These are phyloP conservation scores for Lordiphosa andalusiaca DNA, from an alignment of 2,888 invertebrate genomes.

Conservation along the genomic window DNA sequence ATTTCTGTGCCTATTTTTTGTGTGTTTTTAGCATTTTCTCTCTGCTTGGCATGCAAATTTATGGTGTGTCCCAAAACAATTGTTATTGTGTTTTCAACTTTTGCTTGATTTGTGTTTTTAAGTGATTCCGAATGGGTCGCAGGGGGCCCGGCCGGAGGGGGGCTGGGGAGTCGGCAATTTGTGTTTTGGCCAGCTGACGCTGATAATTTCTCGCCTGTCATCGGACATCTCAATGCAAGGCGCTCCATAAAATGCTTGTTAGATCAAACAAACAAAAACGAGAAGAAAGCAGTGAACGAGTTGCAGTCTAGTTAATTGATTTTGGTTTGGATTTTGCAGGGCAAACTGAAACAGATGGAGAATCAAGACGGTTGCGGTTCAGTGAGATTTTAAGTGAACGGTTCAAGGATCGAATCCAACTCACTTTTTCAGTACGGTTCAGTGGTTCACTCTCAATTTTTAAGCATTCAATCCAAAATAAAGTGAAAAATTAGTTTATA, in stretches of 20 bases:
- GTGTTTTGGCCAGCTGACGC: slow-evolving; percentile 44
- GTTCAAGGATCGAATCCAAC: too few relatives aligned
- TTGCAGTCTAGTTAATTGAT: too few relatives aligned
- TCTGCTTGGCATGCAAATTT: slow-evolving; percentile 75
- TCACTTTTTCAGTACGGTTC: too few relatives aligned
- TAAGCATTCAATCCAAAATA: too few relatives aligned
- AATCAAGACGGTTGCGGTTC: too few relatives aligned
- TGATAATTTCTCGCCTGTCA: slow-evolving; percentile 69
- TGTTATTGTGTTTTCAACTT: slow-evolving; percentile 76
- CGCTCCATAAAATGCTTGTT: slow-evolving; percentile 64
- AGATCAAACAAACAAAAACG: slow-evolving; percentile 21
- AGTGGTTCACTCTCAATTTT: too few relatives aligned
- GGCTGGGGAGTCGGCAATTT: slow-evolving; percentile 51
- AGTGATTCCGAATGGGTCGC: slow-evolving; percentile 73
- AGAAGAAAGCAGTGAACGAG: too few relatives aligned
- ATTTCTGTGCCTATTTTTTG: slow-evolving; percentile 67
- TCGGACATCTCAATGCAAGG: slow-evolving; percentile 50
- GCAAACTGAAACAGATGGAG: too few relatives aligned
- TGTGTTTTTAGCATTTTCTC: slow-evolving; percentile 35
- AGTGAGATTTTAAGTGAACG: too few relatives aligned
- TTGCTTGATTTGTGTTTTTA: slow-evolving; percentile 74
- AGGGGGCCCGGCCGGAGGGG: slow-evolving; percentile 43
- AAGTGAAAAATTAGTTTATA: too few relatives aligned
- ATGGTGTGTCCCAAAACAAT: slow-evolving; percentile 77
- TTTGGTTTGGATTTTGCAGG: too few relatives aligned